Conservation (phyloP, 2,113 vertebrate genomes). For the Tragulus kanchil region DNA sequence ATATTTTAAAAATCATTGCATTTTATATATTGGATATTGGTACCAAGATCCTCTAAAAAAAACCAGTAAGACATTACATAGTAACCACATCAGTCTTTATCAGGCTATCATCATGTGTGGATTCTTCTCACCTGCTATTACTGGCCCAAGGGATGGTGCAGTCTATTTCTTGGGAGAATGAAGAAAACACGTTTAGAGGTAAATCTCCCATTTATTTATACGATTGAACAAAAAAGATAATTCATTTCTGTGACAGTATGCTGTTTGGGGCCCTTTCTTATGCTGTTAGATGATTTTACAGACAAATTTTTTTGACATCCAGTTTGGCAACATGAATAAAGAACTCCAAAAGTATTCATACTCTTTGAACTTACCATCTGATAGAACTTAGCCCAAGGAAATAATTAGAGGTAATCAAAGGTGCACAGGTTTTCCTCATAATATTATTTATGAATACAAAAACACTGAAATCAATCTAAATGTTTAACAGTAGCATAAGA, state of each 20-base stretch:
- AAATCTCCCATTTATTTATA: neutral
- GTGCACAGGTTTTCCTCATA: neutral
- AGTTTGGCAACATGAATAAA: neutral
- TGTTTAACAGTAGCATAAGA: neutral
- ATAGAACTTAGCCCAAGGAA: neutral
- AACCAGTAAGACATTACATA: neutral
- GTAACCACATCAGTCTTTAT: neutral
- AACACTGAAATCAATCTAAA: neutral
- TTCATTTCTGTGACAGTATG: neutral
- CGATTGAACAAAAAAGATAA: neutral
- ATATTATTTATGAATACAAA: constrained; percentile 33
- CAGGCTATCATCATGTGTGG: neutral
- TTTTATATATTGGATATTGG: constrained; percentile 59
- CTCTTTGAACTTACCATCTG: neutral
- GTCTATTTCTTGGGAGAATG: neutral
- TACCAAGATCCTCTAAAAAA: neutral
- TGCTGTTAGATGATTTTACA: neutral
- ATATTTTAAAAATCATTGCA: constrained; percentile 75
- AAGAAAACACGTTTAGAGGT: neutral
- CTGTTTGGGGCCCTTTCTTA: neutral
- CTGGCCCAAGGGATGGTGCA: neutral
- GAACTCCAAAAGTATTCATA: neutral
- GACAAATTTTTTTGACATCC: neutral
- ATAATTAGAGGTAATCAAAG: constrained; percentile 37
- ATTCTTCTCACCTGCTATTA: neutral